Evolutionary conservation across 2,113 vertebrate genomes (phyloP).

Genomic region (Cynocephalus volans): DNA sequence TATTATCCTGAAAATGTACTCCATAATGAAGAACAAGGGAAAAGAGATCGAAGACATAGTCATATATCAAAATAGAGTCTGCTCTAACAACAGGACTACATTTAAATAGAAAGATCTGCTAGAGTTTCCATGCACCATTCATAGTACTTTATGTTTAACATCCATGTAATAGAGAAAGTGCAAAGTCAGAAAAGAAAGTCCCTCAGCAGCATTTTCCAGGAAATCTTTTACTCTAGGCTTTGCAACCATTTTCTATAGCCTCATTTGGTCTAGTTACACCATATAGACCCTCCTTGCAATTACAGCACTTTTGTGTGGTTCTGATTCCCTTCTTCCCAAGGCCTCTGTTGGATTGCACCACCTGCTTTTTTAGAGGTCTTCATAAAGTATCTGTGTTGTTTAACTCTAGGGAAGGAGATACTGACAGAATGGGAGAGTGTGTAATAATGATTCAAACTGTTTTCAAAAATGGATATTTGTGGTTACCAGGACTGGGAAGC

Average conservation of each 20-base stretch:
- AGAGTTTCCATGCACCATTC: not conserved
- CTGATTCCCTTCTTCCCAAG: not conserved
- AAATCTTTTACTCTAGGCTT: not conserved
- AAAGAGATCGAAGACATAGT: slow-evolving; percentile 54
- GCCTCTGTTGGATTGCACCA: not conserved
- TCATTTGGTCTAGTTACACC: not conserved
- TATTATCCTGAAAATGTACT: slow-evolving; percentile 72
- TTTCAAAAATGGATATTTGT: not conserved
- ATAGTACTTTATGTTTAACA: not conserved
- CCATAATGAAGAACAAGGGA: slow-evolving; percentile 70
- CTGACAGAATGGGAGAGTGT: not conserved
- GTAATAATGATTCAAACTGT: not conserved
- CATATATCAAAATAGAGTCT: slow-evolving; percentile 70
- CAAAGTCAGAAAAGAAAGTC: not conserved
- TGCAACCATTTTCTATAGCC: not conserved
- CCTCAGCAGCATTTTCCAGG: not conserved
- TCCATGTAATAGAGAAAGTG: not conserved
- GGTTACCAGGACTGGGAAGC: not conserved
- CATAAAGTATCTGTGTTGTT: not conserved
- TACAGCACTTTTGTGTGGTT: not conserved
- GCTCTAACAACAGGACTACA: not conserved
- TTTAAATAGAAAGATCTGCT: not conserved
- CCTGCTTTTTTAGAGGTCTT: not conserved
- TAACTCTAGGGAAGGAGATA: not conserved
- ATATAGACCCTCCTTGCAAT: not conserved